Evolutionary conservation across 2,888 invertebrate species (phyloP).

Genomic region (Drosophila dives): DNA sequence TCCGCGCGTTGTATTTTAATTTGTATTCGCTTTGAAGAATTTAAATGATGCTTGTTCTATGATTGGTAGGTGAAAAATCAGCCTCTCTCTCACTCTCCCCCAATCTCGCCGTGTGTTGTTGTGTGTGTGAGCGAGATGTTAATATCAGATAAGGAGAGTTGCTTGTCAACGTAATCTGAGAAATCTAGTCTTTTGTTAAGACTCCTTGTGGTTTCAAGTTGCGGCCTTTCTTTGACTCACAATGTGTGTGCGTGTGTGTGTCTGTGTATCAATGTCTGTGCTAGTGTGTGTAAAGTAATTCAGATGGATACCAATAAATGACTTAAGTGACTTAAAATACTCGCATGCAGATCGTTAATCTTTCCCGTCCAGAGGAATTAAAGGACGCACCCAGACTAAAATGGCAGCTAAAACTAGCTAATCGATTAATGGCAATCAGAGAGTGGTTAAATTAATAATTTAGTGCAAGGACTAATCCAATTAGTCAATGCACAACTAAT

Average conservation of each 20-base stretch:
- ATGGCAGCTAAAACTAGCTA: slow-evolving; percentile 52
- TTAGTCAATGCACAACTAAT: slow-evolving; percentile 51
- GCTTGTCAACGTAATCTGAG: slow-evolving; percentile 64
- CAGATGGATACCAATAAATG: slow-evolving; percentile 67
- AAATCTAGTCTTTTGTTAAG: slow-evolving; percentile 71
- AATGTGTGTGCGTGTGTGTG: slow-evolving; percentile 31
- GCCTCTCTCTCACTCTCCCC: slow-evolving; percentile 6
- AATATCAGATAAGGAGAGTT: slow-evolving; percentile 39
- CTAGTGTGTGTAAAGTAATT: slow-evolving; percentile 42
- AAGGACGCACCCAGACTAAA: slow-evolving; percentile 27
- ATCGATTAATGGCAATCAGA: slow-evolving; percentile 44
- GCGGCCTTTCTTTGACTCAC: slow-evolving; percentile 43
- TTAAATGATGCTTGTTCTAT: slow-evolving; percentile 39
- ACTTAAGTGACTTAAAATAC: slow-evolving; percentile 64
- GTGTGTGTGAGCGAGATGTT: slow-evolving; percentile 35
- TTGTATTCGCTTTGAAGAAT: slow-evolving; percentile 3
- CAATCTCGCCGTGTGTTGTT: neutral
- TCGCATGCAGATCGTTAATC: slow-evolving; percentile 63
- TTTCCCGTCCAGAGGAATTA: slow-evolving; percentile 3
- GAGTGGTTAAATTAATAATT: too few species aligned
- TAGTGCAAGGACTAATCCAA: slow-evolving; percentile 37
- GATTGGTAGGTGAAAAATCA: slow-evolving; percentile 64
- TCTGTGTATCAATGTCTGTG: slow-evolving; percentile 3
- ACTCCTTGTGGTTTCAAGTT: slow-evolving; percentile 36
- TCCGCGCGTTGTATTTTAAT: slow-evolving; percentile 11